These are phyloP conservation scores for Hirundichthys speculiger DNA, from an alignment of 2,113 vertebrate genomes.

Conservation along the genomic window DNA sequence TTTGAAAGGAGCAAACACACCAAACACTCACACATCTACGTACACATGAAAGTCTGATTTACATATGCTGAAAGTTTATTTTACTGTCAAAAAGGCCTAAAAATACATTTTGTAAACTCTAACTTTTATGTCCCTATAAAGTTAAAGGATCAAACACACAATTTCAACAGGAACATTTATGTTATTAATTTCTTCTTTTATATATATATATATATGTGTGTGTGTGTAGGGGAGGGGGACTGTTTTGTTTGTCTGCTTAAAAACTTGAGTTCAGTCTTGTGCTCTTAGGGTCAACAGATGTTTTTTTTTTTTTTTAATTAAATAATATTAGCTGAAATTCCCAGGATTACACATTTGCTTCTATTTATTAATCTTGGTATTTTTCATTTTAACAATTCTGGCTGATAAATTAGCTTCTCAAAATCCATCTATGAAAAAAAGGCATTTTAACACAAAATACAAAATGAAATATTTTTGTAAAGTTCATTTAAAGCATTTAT, in stretches of 20 bases:
- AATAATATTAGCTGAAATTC: background rate
- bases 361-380: background rate
- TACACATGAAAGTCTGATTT: background rate
- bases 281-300: conserved; percentile 14
- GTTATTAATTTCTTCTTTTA: no score
- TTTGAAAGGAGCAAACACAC: no score
- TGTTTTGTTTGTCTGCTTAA: background rate
- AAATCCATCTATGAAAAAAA: background rate
- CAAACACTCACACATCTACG: no score
- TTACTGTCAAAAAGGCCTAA: conserved; percentile 2
- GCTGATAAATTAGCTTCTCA: background rate
- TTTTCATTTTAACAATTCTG: no score
- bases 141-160: conserved; percentile 13
- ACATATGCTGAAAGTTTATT: background rate
- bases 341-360: conserved; percentile 5
- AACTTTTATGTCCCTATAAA: conserved; percentile 17
- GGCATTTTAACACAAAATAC: background rate
- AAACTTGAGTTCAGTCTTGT: conserved; percentile 14
- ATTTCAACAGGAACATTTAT: background rate
- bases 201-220: no score
- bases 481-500: no score
- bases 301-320: no score
- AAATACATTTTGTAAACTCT: background rate
- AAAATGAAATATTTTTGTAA: background rate
- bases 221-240: no score